These are phyloP conservation scores for Drosophila eohydei DNA, from an alignment of 2,888 invertebrate species.

Conservation along the genomic window DNA sequence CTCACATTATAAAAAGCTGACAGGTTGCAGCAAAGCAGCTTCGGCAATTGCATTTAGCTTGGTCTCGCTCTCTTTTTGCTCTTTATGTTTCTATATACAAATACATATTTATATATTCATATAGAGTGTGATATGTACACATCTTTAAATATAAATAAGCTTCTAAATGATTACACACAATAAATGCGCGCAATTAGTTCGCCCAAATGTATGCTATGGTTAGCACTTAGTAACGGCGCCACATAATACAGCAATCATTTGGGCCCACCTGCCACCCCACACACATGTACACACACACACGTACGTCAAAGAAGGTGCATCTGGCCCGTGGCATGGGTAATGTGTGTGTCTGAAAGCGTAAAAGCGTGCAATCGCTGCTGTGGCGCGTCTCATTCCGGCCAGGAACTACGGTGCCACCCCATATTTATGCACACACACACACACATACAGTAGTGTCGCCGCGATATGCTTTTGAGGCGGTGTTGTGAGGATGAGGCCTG, in stretches of 20 bases:
- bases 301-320: conserved; percentile 53
- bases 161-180: conserved; percentile 62
- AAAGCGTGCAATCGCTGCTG: conserved; percentile 82
- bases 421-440: conserved; percentile 18
- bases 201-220: conserved; percentile 70
- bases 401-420: conserved; percentile 35
- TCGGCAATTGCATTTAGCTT: conserved; percentile 63
- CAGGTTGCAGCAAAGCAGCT: conserved; percentile 9
- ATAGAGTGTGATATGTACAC: not conserved
- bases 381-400: conserved; percentile 51
- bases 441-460: conserved; percentile 14
- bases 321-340: conserved; percentile 25
- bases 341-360: conserved; percentile 82
- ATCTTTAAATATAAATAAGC: conserved; percentile 7
- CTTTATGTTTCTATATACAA: not conserved
- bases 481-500: conserved; percentile 55
- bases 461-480: conserved; percentile 38
- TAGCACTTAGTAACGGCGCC: conserved; percentile 54
- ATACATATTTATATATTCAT: not conserved
- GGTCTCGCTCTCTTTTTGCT: not conserved
- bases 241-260: conserved; percentile 72
- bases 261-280: conserved; percentile 18
- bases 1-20: conserved; percentile 11
- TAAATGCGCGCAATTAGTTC: conserved; percentile 64
- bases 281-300: not conserved